Conservation (phyloP, 2,888 invertebrate genomes). For the Oscheius onirici region DNA sequence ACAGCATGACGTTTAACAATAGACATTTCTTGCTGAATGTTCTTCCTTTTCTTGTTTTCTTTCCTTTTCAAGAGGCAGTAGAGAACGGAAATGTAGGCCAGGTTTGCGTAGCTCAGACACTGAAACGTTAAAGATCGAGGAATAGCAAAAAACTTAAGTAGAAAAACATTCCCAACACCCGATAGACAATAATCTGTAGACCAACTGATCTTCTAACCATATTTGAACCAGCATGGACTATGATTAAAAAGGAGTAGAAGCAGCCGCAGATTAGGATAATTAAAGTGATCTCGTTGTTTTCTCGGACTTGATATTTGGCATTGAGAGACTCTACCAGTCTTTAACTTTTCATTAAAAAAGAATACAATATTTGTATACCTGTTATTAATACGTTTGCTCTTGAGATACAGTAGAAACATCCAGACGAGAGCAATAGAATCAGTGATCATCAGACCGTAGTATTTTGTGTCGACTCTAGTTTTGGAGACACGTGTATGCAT, state of each 20-base stretch:
- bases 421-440: slow-evolving; percentile 18
- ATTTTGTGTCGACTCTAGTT: slow-evolving; percentile 6
- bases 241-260: slow-evolving; percentile 2
- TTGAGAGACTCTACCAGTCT: neutral
- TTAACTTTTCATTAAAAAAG: neutral
- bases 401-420: slow-evolving; percentile 13
- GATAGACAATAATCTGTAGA: neutral
- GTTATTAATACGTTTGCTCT: neutral
- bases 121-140: neutral
- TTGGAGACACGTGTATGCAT: slow-evolving; percentile 3
- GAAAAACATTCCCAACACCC: neutral
- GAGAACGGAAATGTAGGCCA: neutral
- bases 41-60: neutral
- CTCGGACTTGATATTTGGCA: slow-evolving; percentile 21
- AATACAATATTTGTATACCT: neutral
- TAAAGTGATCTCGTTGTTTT: slow-evolving; percentile 7
- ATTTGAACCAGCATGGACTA: slow-evolving; percentile 6
- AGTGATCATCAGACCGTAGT: slow-evolving; percentile 12
- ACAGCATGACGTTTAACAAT: neutral
- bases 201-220: slow-evolving; percentile 2
- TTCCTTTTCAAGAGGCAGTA: neutral
- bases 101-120: slow-evolving; percentile 10
- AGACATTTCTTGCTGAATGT: neutral
- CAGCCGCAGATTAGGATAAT: slow-evolving; percentile 11
- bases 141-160: neutral